Conservation (phyloP, 2,888 invertebrate genomes). For the Drosophila nr. perissopoda region DNA sequence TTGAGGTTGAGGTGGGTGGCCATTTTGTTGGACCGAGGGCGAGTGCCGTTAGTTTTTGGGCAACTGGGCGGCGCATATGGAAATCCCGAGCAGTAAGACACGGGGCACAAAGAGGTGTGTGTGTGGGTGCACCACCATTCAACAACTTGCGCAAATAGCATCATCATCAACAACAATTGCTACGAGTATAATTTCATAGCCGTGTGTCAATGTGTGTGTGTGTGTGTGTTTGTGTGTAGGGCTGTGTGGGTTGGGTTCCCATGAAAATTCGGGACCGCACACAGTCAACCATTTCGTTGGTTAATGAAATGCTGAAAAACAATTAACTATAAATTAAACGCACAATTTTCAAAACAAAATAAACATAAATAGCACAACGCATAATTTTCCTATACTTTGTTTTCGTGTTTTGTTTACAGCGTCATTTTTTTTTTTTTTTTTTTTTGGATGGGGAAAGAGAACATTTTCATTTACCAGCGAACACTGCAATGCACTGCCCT, state of each 20-base stretch:
- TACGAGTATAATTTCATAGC: slow-evolving; percentile 44
- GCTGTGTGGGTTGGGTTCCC: slow-evolving; percentile 50
- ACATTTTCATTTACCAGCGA: slow-evolving; percentile 64
- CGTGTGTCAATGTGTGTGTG: slow-evolving; percentile 41
- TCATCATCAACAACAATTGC: slow-evolving; percentile 69
- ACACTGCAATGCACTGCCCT: slow-evolving; percentile 4
- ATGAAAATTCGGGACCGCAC: slow-evolving; percentile 69
- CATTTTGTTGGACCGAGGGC: slow-evolving; percentile 61
- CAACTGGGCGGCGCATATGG: slow-evolving; percentile 48
- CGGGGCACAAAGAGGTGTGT: slow-evolving; percentile 6
- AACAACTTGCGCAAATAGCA: slow-evolving; percentile 79
- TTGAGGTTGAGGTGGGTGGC: slow-evolving; percentile 76
- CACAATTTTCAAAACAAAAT: slow-evolving; percentile 79
- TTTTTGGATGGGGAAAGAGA: slow-evolving; percentile 25
- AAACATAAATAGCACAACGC: slow-evolving; percentile 73
- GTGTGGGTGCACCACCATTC: slow-evolving; percentile 70
- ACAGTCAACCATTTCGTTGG: slow-evolving; percentile 73
- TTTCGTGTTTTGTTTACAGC: slow-evolving; percentile 68
- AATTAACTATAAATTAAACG: slow-evolving; percentile 79
- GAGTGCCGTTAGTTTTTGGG: slow-evolving; percentile 36
- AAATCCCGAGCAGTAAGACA: neutral
- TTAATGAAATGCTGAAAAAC: slow-evolving; percentile 77
- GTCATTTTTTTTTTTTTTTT: slow-evolving; percentile 24
- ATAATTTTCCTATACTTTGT: slow-evolving; percentile 64
- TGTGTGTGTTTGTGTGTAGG: slow-evolving; percentile 4